Evolutionary conservation across 2,113 vertebrate genomes (phyloP).

Genomic region (Siniperca chuatsi): DNA sequence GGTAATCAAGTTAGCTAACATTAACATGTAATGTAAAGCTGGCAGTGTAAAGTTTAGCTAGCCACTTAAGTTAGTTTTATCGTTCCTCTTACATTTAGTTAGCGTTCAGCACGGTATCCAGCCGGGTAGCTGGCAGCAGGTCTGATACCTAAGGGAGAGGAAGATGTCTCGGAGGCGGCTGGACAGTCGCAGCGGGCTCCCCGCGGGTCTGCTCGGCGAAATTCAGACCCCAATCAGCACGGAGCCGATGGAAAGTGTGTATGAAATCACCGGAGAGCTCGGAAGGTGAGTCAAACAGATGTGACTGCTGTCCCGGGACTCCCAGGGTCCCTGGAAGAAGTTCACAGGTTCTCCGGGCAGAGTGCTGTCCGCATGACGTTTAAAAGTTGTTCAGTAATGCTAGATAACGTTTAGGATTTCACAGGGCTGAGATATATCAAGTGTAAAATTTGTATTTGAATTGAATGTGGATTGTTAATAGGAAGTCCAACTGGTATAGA

Average conservation of each 20-base stretch:
- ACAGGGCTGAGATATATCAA: background rate
- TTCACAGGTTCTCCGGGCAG: background rate
- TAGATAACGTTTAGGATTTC: background rate
- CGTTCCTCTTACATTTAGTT: background rate
- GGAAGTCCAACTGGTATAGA: background rate
- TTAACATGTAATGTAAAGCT: slow-evolving; percentile 36
- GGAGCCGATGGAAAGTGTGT: slow-evolving; percentile 88
- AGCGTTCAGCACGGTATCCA: background rate
- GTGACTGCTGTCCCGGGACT: background rate
- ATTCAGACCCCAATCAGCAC: slow-evolving; percentile 87
- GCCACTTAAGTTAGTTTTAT: background rate
- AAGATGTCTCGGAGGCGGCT: slow-evolving; percentile 87
- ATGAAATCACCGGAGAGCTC: slow-evolving; percentile 88
- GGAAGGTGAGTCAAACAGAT: slow-evolving; percentile 87
- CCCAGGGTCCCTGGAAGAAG: background rate
- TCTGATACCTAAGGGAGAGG: background rate
- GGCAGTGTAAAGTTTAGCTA: slow-evolving; percentile 4
- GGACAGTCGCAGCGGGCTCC: slow-evolving; percentile 86
- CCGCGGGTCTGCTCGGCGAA: slow-evolving; percentile 86
- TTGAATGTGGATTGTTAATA: background rate
- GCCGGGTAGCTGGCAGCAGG: slow-evolving; percentile 7
- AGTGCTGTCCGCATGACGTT: background rate
- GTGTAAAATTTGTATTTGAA: background rate
- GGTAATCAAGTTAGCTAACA: slow-evolving; percentile 1
- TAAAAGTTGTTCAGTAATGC: background rate